Base-by-base conservation (phyloP, 2,113 vertebrate genomes). In the Chrysemys picta region DNA sequence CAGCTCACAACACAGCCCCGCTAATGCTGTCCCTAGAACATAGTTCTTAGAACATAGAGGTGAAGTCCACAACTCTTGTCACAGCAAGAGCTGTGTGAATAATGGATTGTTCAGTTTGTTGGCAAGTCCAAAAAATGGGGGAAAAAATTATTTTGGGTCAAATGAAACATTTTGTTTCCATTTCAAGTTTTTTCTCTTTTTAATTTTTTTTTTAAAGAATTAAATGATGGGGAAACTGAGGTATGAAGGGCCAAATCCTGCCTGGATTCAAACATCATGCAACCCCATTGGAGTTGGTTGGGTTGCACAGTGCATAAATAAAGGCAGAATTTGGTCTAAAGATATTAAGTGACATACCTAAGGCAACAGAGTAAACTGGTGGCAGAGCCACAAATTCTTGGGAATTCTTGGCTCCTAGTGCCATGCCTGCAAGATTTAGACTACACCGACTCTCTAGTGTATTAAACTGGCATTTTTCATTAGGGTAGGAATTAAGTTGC, bases 381-480 rank as follows among this genome's bases (percentile, higher is more conserved):
- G 42, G 24, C 10, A n/a, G 14, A 27, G 54, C 5, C 53, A 13
- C 62, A 62, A 3, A 9, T 2, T 2, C 7, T 45, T 17, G 16
- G n/a, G 16, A 5, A 4, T 53, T 1, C 1, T 1, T 29, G 56
- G 17, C 50, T 91, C 6, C 69, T 79, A 35, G 6, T 42, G 57
- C 56, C 17, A 45, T 50, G 17, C 38, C 6, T 0, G 0, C 42
- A 10, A 45, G 42, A 10, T 54, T n/a, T 19, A 38, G 10, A 22
- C 76, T 54, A 50, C 87, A 56, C 14, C 50, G 19, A 50, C 89
- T 47, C 91, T 35, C 80, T 29, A 9, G 53, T 38, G 42, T 8
- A 0, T n/a, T 1, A 1, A 5, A 16, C 27, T 0, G 0, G 16
- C 85, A 42, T 3, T 4, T 92, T 80, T 57, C 47, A 13, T 79